A percentile compares a stretch with the other conserved stretches of the same genome.
phyloP scores from a whole-genome alignment of 2,888 invertebrate genomes.

The Dryococelus australis region DNA sequence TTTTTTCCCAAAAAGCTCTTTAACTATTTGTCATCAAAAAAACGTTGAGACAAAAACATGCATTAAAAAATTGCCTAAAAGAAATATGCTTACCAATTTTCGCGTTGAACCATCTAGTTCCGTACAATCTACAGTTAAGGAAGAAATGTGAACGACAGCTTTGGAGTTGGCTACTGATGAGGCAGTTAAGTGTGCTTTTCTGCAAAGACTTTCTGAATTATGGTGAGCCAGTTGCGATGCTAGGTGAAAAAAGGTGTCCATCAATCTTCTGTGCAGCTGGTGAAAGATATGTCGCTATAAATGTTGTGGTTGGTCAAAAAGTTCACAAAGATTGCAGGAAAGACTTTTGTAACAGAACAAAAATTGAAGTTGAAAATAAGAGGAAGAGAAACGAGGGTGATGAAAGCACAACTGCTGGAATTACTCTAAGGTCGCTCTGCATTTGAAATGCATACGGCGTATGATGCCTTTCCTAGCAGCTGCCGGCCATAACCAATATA shows the following conservation, averaged over 20 bases:
- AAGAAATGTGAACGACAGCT: not conserved
- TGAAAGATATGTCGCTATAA: not conserved
- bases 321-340: constrained; percentile 12
- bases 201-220: not conserved
- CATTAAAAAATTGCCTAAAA: not conserved
- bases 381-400: not conserved
- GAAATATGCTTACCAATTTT: not conserved
- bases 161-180: not conserved
- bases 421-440: not conserved
- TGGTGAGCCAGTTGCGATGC: not conserved
- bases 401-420: not conserved
- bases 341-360: not conserved
- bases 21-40: not conserved
- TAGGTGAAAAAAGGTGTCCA: constrained; percentile 8
- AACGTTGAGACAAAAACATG: not conserved
- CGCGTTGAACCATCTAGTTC: not conserved
- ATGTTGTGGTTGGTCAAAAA: not conserved
- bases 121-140: not conserved
- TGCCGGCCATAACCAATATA: not conserved
- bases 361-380: not conserved
- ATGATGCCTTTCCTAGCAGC: not conserved
- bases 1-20: not conserved
- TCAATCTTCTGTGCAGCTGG: not conserved
- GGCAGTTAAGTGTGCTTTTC: constrained; percentile 4
- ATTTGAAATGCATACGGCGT: constrained; percentile 2